Evolutionary conservation across 2,888 invertebrate genomes (phyloP), one percentile per base, ranked within the genome.

Genomic region (Sinelater perroti): DNA sequence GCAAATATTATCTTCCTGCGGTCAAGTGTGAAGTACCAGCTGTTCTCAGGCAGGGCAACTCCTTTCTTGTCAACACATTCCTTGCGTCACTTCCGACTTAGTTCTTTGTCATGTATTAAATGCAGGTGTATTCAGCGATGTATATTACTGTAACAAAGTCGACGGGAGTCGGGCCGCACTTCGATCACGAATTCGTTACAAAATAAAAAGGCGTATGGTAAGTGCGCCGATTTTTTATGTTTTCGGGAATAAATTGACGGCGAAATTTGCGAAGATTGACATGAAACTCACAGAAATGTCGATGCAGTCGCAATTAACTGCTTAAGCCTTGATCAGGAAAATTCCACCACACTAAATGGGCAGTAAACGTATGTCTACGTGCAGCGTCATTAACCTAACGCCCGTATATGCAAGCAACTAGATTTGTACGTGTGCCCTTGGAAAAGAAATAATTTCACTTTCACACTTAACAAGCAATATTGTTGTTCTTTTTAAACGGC

Each of bases 1-100:
- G 61, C 61, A 67, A 69, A 70, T 67, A 70, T 69, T 68, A 63
- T 69, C 70, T 70, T 70, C 67, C 67, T 69, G 68, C 56, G 63
- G 63, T 62, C 60, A 61, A 62, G 52, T 59, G 57, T 55, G 60
- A 66, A 60, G 61, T 57, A 65, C 63, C 62, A 61, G 61, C 56
- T 59, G 60, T 54, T 54, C 54, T 54, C 45, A 45, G 51, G 51
- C 42, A 31, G 33, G 56, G 56, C 58, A 60, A 57, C 57, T 62
- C 60, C 64, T 60, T 60, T 55, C 64, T 54, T 64, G 62, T 62
- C 62, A 61, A 64, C 56, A 65, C 58, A 50, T 52, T 56, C 54
- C 52, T 63, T 63, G 59, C 64, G 62, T 64, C 62, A 66, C 61
- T 66, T 66, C 66, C 66, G 54, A 58, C 52, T 44, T 46, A 56